Percentiles rank a stretch among this genome's conserved stretches.
Conservation (phyloP, 2,888 invertebrate species). For the Sinhomidia bicolor region DNA sequence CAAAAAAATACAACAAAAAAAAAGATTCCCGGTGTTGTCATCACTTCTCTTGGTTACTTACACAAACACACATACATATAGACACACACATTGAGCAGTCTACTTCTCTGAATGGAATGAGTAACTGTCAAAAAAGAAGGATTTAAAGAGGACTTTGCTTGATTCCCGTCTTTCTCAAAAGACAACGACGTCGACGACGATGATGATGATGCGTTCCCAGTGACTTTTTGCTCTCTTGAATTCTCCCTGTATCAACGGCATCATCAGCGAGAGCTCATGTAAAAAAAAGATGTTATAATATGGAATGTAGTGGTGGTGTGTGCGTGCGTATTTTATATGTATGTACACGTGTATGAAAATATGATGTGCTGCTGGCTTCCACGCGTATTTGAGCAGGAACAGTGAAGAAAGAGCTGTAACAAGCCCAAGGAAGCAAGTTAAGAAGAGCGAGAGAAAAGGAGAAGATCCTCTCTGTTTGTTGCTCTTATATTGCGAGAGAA, state of each 20-base stretch:
- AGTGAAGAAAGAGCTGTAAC: conserved; percentile 15
- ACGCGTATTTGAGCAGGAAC: conserved; percentile 40
- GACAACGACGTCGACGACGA: no score
- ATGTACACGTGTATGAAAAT: neutral
- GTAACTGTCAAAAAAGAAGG: conserved; percentile 70
- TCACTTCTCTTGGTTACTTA: conserved; percentile 45
- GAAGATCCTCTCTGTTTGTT: conserved; percentile 42
- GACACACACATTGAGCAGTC: neutral
- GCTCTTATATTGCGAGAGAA: conserved; percentile 43
- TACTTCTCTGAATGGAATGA: conserved; percentile 55
- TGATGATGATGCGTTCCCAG: conserved; percentile 27
- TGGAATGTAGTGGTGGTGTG: neutral
- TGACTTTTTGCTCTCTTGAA: conserved; percentile 69
- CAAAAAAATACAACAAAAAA: neutral
- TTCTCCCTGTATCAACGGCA: conserved; percentile 45
- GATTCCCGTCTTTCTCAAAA: no score
- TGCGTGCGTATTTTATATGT: neutral
- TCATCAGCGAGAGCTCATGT: neutral
- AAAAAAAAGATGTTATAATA: neutral
- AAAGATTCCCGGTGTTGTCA: neutral
- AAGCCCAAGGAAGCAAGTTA: conserved; percentile 4
- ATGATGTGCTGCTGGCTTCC: conserved; percentile 9
- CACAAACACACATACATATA: neutral
- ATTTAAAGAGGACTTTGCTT: conserved; percentile 67
- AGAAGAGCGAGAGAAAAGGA: no score